phyloP scores from a whole-genome alignment of 2,113 vertebrate genomes.

The Brienomyrus longianalis region DNA sequence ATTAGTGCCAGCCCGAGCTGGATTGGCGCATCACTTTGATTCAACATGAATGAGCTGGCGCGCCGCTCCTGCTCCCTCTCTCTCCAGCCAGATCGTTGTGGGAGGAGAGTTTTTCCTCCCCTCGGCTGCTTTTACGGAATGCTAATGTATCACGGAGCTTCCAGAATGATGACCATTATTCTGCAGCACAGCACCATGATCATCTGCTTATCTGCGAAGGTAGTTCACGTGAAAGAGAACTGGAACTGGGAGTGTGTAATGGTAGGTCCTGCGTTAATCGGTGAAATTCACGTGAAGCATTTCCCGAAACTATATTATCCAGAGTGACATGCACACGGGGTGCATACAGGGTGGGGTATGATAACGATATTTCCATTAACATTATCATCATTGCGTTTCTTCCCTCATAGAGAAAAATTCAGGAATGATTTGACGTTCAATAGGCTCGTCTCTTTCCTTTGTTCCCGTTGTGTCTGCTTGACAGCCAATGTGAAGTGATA shows the following conservation, averaged over 20 bases:
- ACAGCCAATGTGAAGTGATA: neutral
- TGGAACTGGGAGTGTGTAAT: neutral
- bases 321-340: neutral
- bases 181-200: neutral
- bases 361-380: neutral
- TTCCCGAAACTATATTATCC: neutral
- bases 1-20: neutral
- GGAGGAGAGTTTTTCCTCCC: conserved; percentile 20
- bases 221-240: neutral
- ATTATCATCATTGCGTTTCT: neutral
- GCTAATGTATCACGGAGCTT: conserved; percentile 11
- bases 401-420: neutral
- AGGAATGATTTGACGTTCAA: neutral
- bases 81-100: conserved; percentile 13
- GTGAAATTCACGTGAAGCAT: neutral
- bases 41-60: conserved; percentile 24
- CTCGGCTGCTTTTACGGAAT: conserved; percentile 8
- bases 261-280: neutral
- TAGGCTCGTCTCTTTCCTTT: neutral
- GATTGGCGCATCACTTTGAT: conserved; percentile 14
- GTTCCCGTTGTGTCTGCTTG: neutral
- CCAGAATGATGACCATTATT: conserved; percentile 8
- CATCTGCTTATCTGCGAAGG: neutral
- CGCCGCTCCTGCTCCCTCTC: conserved; percentile 13
- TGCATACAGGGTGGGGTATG: neutral